Conservation (phyloP, 2,888 invertebrate genomes). For the Parthenolecanium corni region DNA sequence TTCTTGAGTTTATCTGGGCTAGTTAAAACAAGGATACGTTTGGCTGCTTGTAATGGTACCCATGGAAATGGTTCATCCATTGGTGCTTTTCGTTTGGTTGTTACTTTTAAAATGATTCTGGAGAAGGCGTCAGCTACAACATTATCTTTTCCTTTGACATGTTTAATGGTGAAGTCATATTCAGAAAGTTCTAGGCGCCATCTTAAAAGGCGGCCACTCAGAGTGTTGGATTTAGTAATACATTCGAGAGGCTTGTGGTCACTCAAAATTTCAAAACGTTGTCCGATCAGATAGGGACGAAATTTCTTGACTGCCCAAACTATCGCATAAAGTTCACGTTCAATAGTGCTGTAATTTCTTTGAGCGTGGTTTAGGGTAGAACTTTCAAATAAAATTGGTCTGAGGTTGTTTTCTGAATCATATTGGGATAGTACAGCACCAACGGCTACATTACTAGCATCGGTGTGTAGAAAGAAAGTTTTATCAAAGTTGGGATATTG, state of each 20-base stretch:
- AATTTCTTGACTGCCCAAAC: background rate
- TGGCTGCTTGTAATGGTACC: too few relatives aligned
- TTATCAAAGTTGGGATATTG: background rate
- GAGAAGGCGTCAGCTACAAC: background rate
- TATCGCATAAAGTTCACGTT: slow-evolving; percentile 1
- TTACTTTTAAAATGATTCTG: background rate
- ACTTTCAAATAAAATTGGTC: background rate
- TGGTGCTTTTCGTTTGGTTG: background rate
- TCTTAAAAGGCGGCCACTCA: background rate
- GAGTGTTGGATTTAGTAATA: background rate
- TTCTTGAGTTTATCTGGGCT: too few relatives aligned
- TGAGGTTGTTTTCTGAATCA: background rate
- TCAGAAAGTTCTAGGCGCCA: slow-evolving; percentile 4
- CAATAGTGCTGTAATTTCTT: slow-evolving; percentile 1
- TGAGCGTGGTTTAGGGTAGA: background rate
- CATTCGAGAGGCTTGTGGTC: slow-evolving; percentile 1
- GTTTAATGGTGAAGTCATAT: background rate
- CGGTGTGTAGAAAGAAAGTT: background rate
- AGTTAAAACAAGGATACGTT: too few relatives aligned
- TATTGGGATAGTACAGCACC: slow-evolving; percentile 1
- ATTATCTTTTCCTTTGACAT: background rate
- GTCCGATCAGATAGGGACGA: background rate
- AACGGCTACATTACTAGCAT: background rate
- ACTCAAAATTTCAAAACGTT: background rate
- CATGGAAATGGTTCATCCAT: too few relatives aligned